These are phyloP conservation scores for Notarius quadriscutis DNA, from an alignment of 2,113 vertebrate species.

Conservation along the genomic window DNA sequence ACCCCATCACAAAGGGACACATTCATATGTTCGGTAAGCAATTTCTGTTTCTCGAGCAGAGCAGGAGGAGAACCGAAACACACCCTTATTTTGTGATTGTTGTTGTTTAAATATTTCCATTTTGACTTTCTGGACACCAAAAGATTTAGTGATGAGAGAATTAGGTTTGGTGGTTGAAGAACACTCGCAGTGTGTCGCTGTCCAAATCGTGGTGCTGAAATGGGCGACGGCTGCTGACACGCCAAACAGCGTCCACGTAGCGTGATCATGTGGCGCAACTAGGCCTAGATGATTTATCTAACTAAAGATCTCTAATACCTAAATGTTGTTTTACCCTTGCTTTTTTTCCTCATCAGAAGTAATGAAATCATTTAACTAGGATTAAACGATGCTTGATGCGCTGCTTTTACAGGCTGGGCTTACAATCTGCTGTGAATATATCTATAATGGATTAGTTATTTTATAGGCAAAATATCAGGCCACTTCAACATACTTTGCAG, in stretches of 20 bases:
- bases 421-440: neutral
- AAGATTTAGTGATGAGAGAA: neutral
- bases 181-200: constrained; percentile 42
- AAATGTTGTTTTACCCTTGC: neutral
- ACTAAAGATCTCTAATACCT: too few relatives aligned
- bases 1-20: constrained; percentile 95
- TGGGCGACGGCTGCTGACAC: constrained; percentile 49
- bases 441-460: neutral
- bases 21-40: constrained; percentile 96
- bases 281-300: neutral
- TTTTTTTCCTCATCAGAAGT: neutral
- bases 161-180: neutral
- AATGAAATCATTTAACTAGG: neutral
- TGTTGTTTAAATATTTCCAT: neutral
- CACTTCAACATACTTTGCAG: neutral
- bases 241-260: neutral
- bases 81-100: neutral
- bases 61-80: neutral
- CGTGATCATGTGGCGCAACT: constrained; percentile 14
- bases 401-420: neutral
- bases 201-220: constrained; percentile 58
- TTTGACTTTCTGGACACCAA: neutral
- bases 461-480: neutral
- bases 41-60: neutral
- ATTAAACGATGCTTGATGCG: neutral